Base-by-base conservation (phyloP, 2,888 invertebrate genomes). In the Xanthia togata region DNA sequence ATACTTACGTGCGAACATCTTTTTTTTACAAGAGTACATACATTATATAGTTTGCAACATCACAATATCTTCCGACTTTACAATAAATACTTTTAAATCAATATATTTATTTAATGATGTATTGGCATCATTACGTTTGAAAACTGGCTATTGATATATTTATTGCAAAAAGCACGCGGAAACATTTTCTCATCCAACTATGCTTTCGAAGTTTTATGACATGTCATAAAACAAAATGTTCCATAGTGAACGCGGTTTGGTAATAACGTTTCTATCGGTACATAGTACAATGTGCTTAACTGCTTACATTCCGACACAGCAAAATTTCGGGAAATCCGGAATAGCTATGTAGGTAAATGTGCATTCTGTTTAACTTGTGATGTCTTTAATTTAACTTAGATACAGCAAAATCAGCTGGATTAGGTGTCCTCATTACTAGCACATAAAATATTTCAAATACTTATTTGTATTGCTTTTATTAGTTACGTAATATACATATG, bases 181-280 rank as follows among this genome's bases (percentile, higher is more conserved):
- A 92, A 89, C 81, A 83, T 90, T 92, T 93, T 90, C 88, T 79
- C 75, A 82, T 78, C 78, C 80, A 81, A 79, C 81, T 85, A 89
- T 88, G 89, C 87, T 80, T 88, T 87, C 81, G 73, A 87, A 87
- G 79, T 78, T 82, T 86, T 88, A 90, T 89, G 91, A 90, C 89
- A 85, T 85, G 90, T 86, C 85, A 91, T 94, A 92, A 93, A 92
- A 90, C 81, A 88, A 90, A 90, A 87, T 87, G 89, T 88, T 92
- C 78, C 76, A 87, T 85, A 89, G 89, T 90, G 89, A 88, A 84
- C 53, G 86, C 68, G 71, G 83, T 83, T 83, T 74, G 62, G 83
- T 70, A 86, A 86, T 83, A 83, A 72, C 26, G 23, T 82, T 83
- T 69, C 64, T 80, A 41, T 78, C 50, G 50, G 20, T 38, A 67